phyloP scores from a whole-genome alignment of 2,888 invertebrate species.

The Tenthredo scrophulariae region DNA sequence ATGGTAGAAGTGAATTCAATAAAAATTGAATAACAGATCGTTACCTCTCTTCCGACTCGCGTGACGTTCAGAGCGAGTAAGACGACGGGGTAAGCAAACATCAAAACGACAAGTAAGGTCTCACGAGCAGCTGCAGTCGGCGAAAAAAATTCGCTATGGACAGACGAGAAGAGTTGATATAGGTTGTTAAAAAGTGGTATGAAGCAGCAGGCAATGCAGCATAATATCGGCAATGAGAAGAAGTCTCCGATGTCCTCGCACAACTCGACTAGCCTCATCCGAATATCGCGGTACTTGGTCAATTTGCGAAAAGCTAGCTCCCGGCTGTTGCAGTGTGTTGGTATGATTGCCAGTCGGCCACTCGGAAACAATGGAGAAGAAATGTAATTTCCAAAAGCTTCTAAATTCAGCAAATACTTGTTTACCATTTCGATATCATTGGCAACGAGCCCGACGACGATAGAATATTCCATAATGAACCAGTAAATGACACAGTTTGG shows the following conservation, averaged over 20 bases:
- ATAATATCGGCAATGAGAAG: not conserved
- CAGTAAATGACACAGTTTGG: not conserved
- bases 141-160: no score
- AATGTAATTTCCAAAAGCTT: not conserved
- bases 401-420: not conserved
- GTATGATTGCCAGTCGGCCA: not conserved
- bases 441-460: not conserved
- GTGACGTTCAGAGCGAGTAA: not conserved
- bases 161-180: not conserved
- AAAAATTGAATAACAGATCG: not conserved
- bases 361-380: not conserved
- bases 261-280: not conserved
- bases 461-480: not conserved
- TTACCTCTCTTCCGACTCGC: not conserved
- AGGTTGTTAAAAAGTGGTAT: not conserved
- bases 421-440: not conserved
- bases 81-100: not conserved
- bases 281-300: not conserved
- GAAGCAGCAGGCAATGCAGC: not conserved
- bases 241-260: not conserved
- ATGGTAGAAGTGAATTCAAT: no score
- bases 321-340: no score
- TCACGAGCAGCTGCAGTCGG: no score
- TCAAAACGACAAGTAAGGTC: no score
- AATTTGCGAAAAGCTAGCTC: not conserved